Conservation (phyloP, 2,797 vertebrate genomes). For the Anguilla anguilla region DNA sequence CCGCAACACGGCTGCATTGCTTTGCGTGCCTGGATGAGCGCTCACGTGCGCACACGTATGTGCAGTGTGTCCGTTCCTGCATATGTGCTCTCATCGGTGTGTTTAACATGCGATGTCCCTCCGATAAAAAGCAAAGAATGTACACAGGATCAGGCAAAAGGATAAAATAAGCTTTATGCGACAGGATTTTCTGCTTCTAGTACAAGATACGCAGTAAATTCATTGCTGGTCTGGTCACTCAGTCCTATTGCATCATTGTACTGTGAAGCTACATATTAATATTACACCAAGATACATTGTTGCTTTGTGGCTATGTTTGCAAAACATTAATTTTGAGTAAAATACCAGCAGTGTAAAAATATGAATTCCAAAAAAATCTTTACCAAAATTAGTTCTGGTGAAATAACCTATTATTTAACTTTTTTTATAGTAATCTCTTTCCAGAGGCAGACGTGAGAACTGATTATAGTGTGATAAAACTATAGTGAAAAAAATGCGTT, state of each 20-base stretch:
- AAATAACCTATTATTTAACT: neutral
- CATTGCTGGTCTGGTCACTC: neutral
- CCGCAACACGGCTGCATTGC: neutral
- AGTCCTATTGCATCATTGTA: neutral
- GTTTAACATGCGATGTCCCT: no score
- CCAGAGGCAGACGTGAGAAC: neutral
- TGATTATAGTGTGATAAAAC: neutral
- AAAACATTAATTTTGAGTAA: conserved; percentile 31
- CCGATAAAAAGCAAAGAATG: neutral
- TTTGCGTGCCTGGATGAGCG: neutral
- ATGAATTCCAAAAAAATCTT: neutral
- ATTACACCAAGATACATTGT: neutral
- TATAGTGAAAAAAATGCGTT: neutral
- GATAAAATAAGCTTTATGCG: neutral
- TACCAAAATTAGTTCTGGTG: neutral
- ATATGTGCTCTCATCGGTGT: no score
- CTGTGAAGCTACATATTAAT: neutral
- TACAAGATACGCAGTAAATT: neutral
- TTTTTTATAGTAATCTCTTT: neutral
- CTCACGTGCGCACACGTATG: neutral
- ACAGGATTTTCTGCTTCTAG: neutral
- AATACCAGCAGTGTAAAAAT: neutral
- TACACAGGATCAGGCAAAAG: neutral
- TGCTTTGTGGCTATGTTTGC: neutral
- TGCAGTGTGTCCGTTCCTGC: neutral